Evolutionary conservation across 2,113 vertebrate species (phyloP), one percentile per base, ranked within the genome.

Genomic region (Aegotheles bennettii): DNA sequence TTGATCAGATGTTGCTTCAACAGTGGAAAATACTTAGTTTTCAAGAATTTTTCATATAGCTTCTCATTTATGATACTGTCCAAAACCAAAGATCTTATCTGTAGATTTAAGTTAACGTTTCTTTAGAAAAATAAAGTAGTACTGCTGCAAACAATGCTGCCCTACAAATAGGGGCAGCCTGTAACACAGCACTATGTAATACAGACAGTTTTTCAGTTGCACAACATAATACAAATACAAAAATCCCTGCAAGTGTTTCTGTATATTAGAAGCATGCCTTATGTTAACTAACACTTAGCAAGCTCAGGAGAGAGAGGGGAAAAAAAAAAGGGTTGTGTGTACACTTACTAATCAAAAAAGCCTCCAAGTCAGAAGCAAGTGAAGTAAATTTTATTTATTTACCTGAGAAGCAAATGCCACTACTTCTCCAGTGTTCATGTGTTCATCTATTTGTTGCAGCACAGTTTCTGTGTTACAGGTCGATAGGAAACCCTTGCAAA

Each of bases 381-480:
- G 25, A 79, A 84, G 11, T 23, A 68, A 59, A 45, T 23, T 16
- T 56, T 25, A 24, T 47, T 16, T 47, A 56, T 93, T 95, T 92
- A 99, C 99, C 98, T 99, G 98, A 59, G 98, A 97, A 80, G 99
- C 98, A 96, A 99, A 97, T 16, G 98, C 98, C n/a, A 98, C 98
- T 31, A 99, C 73, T 60, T 99, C 99, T 56, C 99, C 99, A 1
- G 97, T 97, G 75, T 78, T 98, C 99, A 99, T 99, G 24, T 98
- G 97, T 11, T 99, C 98, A 15, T 98, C 98, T 73, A 98, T 96
- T 92, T 99, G 99, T 31, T 98, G 98, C 56, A 99, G 97, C 67
- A 99, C 96, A 11, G 92, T 64, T 35, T 98, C 97, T 3, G 96
- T 97, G 76, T 98, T 97, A 64, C 98, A 99, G 0, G 97, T 97